Evolutionary conservation across 2,888 invertebrate genomes (phyloP).

Genomic region (Pelosia muscerda): DNA sequence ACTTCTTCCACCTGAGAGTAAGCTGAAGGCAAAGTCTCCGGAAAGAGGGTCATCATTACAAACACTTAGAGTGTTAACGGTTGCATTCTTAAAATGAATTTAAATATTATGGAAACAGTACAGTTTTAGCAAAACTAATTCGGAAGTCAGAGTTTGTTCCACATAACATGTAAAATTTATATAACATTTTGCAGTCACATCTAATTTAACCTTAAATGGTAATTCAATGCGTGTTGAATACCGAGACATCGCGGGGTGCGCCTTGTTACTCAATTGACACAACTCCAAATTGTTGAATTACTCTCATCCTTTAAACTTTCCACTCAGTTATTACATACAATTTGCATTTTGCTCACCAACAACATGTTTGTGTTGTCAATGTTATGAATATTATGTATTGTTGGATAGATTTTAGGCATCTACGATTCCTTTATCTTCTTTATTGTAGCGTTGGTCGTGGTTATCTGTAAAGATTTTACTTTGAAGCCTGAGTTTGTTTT

Average conservation of each 20-base stretch:
- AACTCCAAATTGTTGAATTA: slow-evolving; percentile 67
- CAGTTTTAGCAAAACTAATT: too few species aligned
- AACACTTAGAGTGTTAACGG: too few species aligned
- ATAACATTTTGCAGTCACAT: neutral
- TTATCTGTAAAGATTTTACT: too few species aligned
- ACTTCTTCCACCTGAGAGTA: too few species aligned
- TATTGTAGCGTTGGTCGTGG: too few species aligned
- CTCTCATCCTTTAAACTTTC: slow-evolving; percentile 74
- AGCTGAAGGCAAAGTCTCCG: too few species aligned
- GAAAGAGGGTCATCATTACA: too few species aligned
- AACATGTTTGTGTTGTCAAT: neutral
- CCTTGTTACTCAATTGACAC: slow-evolving; percentile 62
- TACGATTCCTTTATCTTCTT: too few species aligned
- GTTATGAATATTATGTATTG: neutral
- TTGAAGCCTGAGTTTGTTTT: too few species aligned
- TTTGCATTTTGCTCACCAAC: slow-evolving; percentile 20
- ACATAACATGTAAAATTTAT: neutral
- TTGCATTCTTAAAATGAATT: too few species aligned
- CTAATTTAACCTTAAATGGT: slow-evolving; percentile 14
- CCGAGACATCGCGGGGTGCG: slow-evolving; percentile 50
- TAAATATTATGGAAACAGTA: too few species aligned
- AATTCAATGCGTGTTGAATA: slow-evolving; percentile 22
- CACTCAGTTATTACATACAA: slow-evolving; percentile 45
- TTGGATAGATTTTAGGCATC: neutral
- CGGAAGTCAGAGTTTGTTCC: too few species aligned